Conservation (phyloP, 1,140 invertebrate species). For the Bacillus rossius region DNA sequence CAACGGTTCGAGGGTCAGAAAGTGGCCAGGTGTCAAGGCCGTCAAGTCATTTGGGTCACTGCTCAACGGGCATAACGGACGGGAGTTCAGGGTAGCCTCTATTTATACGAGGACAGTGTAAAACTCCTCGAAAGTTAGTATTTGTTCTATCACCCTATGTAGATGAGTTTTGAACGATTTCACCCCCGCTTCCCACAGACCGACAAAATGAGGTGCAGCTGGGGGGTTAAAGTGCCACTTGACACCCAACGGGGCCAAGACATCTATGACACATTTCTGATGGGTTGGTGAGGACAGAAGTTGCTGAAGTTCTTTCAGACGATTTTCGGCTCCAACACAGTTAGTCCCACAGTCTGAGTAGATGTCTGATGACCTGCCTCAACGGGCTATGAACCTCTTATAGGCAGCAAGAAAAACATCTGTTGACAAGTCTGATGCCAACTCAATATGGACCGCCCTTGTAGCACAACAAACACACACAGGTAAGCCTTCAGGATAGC, state of each 20-base stretch:
- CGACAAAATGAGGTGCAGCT: no score
- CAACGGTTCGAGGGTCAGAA: background rate
- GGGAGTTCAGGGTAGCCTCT: background rate
- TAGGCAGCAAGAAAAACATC: constrained; percentile 28
- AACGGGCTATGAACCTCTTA: constrained; percentile 29
- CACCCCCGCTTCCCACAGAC: no score
- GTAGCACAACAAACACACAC: constrained; percentile 22
- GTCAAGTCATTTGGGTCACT: background rate
- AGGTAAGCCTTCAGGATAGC: constrained; percentile 24
- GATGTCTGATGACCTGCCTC: constrained; percentile 27
- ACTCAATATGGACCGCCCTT: constrained; percentile 33
- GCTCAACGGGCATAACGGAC: background rate
- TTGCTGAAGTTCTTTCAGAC: constrained; percentile 8
- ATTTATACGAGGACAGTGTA: constrained; percentile 4
- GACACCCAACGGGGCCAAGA: no score
- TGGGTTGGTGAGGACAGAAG: background rate
- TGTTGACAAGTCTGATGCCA: constrained; percentile 21
- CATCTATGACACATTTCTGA: no score
- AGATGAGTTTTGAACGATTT: no score
- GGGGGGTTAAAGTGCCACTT: no score
- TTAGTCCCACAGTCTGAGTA: constrained; percentile 35
- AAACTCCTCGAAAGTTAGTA: background rate
- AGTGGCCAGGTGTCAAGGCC: background rate
- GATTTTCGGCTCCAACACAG: constrained; percentile 30
- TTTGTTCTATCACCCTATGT: background rate